Evolutionary conservation across 2,888 invertebrate genomes (phyloP), one percentile per base, ranked within the genome.

Genomic region (Nephrotoma appendiculata): DNA sequence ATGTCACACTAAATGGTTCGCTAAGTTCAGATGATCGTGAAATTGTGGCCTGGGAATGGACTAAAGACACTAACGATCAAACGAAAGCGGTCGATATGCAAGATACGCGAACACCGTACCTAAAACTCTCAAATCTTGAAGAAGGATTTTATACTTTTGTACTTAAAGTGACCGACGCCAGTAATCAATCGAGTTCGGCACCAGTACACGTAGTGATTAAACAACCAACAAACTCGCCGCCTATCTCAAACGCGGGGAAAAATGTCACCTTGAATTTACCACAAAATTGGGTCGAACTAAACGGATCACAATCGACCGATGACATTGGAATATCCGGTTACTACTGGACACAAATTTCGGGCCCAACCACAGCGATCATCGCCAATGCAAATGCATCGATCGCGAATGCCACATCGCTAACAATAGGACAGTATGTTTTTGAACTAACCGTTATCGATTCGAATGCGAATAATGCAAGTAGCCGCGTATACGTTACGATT

Each of bases 31-130:
- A 99, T 90, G 98, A 98, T 91, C 96, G 97, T 89, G 97, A 97
- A 89, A 98, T 98, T 89, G 95, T 95, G 0, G 96, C 95, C 41
- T 99, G 98, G 96, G 98, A 98, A 91, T 98, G 98, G 98, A 98
- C 97, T 0, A 98, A 98, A 90, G 96, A 96, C 86, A 94, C 96
- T 0, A 95, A 96, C 86, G 97, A 97, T 90, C 96, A 96, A 88
- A 95, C 96, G 88, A 96, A 97, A 90, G 97, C 98, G 0, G 98
- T 97, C 9, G 98, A 98, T 90, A 98, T 98, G 97, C 97, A 98
- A 93, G 97, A 98, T 89, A 98, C 98, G 0, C 94, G 97, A 89
- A 98, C 97, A 0, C 97, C 98, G 0, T 97, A 96, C 90, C 93
- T 98, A 71, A 95, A 96, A 91, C 92, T 98, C 11, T 97, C 97